Evolutionary conservation across 2,888 invertebrate species (phyloP).

Genomic region (Pterobdella sp.): DNA sequence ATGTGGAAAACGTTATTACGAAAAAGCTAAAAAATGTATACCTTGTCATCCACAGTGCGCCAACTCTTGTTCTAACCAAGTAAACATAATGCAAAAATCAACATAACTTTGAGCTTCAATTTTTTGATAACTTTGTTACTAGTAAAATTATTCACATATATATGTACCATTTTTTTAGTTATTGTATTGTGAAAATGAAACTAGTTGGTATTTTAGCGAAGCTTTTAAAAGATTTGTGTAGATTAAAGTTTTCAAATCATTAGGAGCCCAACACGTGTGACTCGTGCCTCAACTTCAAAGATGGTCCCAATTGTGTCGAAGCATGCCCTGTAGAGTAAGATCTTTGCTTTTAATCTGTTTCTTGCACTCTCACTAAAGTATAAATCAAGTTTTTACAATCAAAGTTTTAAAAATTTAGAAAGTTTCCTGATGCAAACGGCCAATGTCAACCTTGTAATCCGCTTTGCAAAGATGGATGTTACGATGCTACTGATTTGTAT

Average conservation of each 20-base stretch:
- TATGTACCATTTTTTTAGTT: not conserved
- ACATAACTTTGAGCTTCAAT: too few relatives aligned
- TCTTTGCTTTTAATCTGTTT: not conserved
- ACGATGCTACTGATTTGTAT: not conserved
- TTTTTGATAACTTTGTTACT: too few relatives aligned
- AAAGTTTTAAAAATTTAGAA: not conserved
- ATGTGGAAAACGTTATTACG: not conserved
- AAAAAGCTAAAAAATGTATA: not conserved
- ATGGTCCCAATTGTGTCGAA: constrained; percentile 24
- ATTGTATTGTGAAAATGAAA: not conserved
- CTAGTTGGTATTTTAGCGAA: not conserved
- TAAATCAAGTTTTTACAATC: not conserved
- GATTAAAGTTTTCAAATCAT: not conserved
- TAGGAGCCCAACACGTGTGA: constrained; percentile 18
- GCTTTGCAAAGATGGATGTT: not conserved
- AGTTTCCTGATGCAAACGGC: not conserved
- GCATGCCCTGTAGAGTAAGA: constrained; percentile 13
- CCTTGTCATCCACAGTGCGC: not conserved
- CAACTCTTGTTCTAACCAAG: constrained; percentile 1
- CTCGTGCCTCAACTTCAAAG: constrained; percentile 5
- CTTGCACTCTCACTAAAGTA: not conserved
- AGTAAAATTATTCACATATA: too few relatives aligned
- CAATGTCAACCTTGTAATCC: not conserved
- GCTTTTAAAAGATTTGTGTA: not conserved
- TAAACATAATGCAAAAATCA: not conserved